Evolutionary conservation across 1,140 invertebrate species (phyloP).

Genomic region (Psix sp.): DNA sequence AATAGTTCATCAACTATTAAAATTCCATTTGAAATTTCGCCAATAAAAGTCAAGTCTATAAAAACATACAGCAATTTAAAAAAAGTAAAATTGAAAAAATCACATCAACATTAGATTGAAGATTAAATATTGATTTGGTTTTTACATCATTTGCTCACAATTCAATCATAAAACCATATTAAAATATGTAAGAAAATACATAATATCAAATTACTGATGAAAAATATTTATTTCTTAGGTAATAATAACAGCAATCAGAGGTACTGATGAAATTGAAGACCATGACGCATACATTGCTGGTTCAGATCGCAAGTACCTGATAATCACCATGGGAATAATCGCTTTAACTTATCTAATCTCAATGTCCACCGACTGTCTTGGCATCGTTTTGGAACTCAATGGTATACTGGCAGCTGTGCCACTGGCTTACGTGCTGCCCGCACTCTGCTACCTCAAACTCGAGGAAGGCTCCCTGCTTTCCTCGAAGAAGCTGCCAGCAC

Average conservation of each 20-base stretch:
- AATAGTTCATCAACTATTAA: too few relatives aligned
- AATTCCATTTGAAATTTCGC: too few relatives aligned
- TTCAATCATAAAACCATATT: too few relatives aligned
- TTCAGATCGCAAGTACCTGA: slow-evolving; percentile 77
- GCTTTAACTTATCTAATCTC: slow-evolving; percentile 85
- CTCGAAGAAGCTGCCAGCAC: slow-evolving; percentile 84
- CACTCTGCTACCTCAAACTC: slow-evolving; percentile 87
- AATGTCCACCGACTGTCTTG: slow-evolving; percentile 91
- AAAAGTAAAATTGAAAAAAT: too few relatives aligned
- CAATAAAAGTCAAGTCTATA: too few relatives aligned
- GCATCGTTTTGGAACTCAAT: slow-evolving; percentile 90
- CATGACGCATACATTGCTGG: slow-evolving; percentile 76
- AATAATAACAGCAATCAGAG: slow-evolving; percentile 76
- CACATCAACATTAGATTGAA: too few relatives aligned
- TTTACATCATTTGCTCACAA: too few relatives aligned
- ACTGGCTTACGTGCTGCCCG: slow-evolving; percentile 89
- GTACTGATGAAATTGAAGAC: slow-evolving; percentile 77
- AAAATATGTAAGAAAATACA: too few relatives aligned
- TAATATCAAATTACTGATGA: neutral
- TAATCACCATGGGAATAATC: slow-evolving; percentile 86
- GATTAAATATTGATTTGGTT: too few relatives aligned
- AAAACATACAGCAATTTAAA: too few relatives aligned
- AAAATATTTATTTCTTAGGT: slow-evolving; percentile 60
- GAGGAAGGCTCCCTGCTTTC: slow-evolving; percentile 84
- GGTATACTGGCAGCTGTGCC: slow-evolving; percentile 91